Base-by-base conservation (phyloP, 2,888 invertebrate genomes). In the Stegana nigrithorax region DNA sequence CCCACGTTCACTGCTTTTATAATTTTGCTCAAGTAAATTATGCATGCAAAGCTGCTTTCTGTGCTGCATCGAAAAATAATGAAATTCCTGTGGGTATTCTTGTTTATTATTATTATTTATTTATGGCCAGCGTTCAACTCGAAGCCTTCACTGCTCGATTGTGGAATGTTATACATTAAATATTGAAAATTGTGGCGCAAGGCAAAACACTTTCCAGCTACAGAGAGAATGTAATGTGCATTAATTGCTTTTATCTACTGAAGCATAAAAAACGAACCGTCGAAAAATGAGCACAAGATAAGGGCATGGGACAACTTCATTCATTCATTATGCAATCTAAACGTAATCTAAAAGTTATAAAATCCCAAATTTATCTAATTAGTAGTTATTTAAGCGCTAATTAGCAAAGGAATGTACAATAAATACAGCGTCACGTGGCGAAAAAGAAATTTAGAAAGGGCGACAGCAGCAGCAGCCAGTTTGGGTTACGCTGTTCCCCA, bases 1-100 rank as follows among this genome's bases (percentile, higher is more conserved):
- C 29, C 23, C 21, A 50, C n/a, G n/a, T n/a, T n/a, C n/a, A n/a
- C n/a, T n/a, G n/a, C n/a, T n/a, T n/a, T n/a, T n/a, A n/a, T 39
- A 55, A 45, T 32, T 50, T 26, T 59, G 19, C 45, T 42, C 27
- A 25, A 58, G 66, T 63, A 60, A 70, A 70, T 73, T 69, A 67
- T 69, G 66, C 62, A 80, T 75, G 68, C 73, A 78, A 79, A 78
- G 71, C 78, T 64, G 66, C 63, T 61, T 60, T 62, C 25, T 26
- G 29, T 25, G 25, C 44, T 32, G 44, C 53, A 44, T 44, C 23
- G 42, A 50, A 6, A 55, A 55, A 72, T 66, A 69, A 67, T 66
- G 55, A 60, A 70, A 70, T 68, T 67, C 65, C 67, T 66, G 59
- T 66, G 66, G 68, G 64, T 51, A 62, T 68, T 27, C 23, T 44